A percentile compares a stretch with the other conserved stretches of the same genome.
Conservation (phyloP, 2,113 vertebrate species). For the Syngnathus typhle region DNA sequence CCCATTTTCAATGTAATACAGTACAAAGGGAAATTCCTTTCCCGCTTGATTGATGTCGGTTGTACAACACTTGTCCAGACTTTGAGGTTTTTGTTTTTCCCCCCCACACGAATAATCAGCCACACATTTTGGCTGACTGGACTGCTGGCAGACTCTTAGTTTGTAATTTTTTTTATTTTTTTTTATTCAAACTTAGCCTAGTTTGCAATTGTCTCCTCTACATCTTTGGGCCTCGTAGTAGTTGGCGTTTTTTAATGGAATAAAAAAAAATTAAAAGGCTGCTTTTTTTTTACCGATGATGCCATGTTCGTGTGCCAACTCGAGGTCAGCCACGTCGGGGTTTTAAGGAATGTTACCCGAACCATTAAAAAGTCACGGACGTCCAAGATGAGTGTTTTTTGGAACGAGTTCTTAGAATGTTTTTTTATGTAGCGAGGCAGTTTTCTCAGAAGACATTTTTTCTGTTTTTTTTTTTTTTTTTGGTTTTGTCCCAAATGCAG, state of each 20-base stretch:
- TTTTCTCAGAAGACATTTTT: neutral
- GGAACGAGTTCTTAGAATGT: neutral
- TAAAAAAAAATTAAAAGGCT: neutral
- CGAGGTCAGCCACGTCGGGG: neutral
- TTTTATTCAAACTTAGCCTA: too few relatives aligned
- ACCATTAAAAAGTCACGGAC: neutral
- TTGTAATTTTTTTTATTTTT: neutral
- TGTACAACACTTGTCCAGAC: neutral
- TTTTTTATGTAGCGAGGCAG: neutral
- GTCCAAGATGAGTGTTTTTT: neutral
- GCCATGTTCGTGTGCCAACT: neutral
- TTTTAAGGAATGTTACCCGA: too few relatives aligned
- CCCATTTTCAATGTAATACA: neutral
- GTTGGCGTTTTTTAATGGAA: neutral
- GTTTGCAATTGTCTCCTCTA: neutral
- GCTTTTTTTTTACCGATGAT: too few relatives aligned
- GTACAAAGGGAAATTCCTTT: constrained; percentile 1
- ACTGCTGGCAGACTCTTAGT: neutral
- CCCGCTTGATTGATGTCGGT: neutral
- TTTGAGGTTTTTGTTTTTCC: neutral
- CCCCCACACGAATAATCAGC: neutral
- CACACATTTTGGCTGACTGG: neutral
- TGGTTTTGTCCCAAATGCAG: constrained; percentile 23
- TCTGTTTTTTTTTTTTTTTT: neutral
- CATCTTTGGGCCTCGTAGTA: neutral